Evolutionary conservation across 1,140 invertebrate species (phyloP).

Genomic region (Drosophila parabipectinata): DNA sequence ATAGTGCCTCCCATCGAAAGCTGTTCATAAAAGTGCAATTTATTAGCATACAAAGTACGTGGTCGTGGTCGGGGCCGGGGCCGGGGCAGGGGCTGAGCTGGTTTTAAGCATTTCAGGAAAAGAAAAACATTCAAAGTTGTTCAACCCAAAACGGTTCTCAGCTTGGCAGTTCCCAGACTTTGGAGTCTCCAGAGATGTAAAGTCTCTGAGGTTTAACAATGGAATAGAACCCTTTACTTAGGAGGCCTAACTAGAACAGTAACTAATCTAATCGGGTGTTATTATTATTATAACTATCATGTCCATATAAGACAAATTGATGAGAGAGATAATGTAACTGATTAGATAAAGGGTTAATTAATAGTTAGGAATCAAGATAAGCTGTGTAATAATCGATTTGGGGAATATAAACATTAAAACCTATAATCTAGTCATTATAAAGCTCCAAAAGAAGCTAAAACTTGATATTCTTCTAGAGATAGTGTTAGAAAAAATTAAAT

Average conservation of each 20-base stretch:
- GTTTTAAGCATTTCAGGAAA: conserved; percentile 35
- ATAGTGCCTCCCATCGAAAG: conserved; percentile 46
- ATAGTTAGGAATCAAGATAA: conserved; percentile 17
- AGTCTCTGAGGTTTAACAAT: too few species aligned
- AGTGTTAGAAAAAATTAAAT: too few species aligned
- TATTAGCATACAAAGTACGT: conserved; percentile 77
- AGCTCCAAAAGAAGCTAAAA: too few species aligned
- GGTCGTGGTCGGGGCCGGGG: conserved; percentile 25
- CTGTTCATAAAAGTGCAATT: conserved; percentile 79
- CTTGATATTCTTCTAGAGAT: too few species aligned
- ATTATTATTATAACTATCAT: background rate
- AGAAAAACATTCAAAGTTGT: conserved; percentile 27
- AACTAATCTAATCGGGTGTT: conserved; percentile 29
- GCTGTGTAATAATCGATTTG: conserved; percentile 2
- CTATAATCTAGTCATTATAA: background rate
- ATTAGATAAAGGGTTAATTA: conserved; percentile 37
- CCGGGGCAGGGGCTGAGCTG: conserved; percentile 5
- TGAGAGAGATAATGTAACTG: conserved; percentile 14
- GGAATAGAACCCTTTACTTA: background rate
- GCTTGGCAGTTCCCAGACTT: background rate
- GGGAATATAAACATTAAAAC: background rate
- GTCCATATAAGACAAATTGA: conserved; percentile 29
- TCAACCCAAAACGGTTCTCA: conserved; percentile 17
- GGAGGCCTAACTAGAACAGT: background rate
- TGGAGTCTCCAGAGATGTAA: background rate